phyloP scores from a whole-genome alignment of 2,888 invertebrate species.

The Sclerodermus sp. region DNA sequence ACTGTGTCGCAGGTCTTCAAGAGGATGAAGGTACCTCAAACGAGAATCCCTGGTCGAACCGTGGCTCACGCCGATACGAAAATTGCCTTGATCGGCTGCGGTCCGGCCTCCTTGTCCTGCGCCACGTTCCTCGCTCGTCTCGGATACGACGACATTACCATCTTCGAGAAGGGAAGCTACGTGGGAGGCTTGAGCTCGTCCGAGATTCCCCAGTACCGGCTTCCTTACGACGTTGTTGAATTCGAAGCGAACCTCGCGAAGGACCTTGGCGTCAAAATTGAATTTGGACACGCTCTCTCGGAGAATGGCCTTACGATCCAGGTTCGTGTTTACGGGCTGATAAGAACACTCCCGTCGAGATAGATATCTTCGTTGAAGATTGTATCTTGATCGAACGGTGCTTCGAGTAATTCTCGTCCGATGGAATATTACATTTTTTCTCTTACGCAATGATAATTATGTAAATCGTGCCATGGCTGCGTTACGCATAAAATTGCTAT shows the following conservation, averaged over 20 bases:
- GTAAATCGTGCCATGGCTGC: too few relatives aligned
- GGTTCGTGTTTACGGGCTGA: too few relatives aligned
- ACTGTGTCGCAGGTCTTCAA: slow-evolving; percentile 73
- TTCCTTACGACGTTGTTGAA: slow-evolving; percentile 89
- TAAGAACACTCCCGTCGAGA: too few relatives aligned
- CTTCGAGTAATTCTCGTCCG: too few relatives aligned
- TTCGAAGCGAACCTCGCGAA: slow-evolving; percentile 90
- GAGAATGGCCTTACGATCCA: slow-evolving; percentile 72
- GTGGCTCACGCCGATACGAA: slow-evolving; percentile 63
- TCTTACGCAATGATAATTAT: too few relatives aligned
- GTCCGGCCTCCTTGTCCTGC: slow-evolving; percentile 95
- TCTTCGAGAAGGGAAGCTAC: slow-evolving; percentile 86
- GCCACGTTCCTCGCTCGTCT: slow-evolving; percentile 93
- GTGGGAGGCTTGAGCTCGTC: slow-evolving; percentile 92
- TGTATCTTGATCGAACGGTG: too few relatives aligned
- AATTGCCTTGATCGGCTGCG: slow-evolving; percentile 90
- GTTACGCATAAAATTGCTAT: neutral
- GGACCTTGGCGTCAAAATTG: slow-evolving; percentile 90
- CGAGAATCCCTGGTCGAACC: slow-evolving; percentile 70
- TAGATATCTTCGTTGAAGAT: too few relatives aligned
- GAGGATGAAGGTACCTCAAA: slow-evolving; percentile 90
- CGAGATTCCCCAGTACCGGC: slow-evolving; percentile 96
- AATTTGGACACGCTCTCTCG: slow-evolving; percentile 72
- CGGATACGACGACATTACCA: slow-evolving; percentile 87
- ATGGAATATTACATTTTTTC: too few relatives aligned